A percentile compares a stretch with the other conserved stretches of the same genome.
phyloP scores from a whole-genome alignment of 2,797 vertebrate genomes.

The Micrastur ruficollis region DNA sequence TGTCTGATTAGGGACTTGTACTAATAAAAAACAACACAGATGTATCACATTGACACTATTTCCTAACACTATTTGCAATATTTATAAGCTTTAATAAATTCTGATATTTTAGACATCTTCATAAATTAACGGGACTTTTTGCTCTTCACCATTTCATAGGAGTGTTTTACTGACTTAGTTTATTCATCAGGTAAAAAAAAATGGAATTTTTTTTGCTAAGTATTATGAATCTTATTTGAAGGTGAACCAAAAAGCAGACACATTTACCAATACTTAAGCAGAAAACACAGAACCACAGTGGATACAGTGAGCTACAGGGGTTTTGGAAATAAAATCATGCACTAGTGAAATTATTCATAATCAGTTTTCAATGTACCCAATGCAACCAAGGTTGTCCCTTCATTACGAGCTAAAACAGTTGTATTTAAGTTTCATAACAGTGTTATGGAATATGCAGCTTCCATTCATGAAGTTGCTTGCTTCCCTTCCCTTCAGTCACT shows the following conservation, averaged over 20 bases:
- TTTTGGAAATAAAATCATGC: background rate
- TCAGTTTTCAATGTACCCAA: background rate
- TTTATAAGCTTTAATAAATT: background rate
- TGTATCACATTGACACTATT: background rate
- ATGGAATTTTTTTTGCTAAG: background rate
- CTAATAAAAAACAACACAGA: background rate
- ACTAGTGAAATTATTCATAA: background rate
- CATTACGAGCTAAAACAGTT: rapidly evolving
- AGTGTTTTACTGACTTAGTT: background rate
- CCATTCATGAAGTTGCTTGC: background rate
- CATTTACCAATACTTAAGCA: background rate
- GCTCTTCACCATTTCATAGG: background rate
- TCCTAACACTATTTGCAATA: background rate
- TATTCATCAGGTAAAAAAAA: background rate
- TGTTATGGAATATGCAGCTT: background rate
- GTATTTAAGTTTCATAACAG: background rate
- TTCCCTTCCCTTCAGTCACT: background rate
- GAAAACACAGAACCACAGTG: background rate
- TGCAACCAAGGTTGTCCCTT: background rate
- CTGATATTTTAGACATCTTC: background rate
- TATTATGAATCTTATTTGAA: background rate
- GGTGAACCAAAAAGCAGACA: background rate
- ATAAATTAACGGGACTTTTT: background rate
- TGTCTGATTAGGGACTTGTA: background rate
- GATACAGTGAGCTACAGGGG: background rate